Evolutionary conservation across 64 coral and sea anemone genomes (phyloP).

Genomic region (Pachyseris speciosa): DNA sequence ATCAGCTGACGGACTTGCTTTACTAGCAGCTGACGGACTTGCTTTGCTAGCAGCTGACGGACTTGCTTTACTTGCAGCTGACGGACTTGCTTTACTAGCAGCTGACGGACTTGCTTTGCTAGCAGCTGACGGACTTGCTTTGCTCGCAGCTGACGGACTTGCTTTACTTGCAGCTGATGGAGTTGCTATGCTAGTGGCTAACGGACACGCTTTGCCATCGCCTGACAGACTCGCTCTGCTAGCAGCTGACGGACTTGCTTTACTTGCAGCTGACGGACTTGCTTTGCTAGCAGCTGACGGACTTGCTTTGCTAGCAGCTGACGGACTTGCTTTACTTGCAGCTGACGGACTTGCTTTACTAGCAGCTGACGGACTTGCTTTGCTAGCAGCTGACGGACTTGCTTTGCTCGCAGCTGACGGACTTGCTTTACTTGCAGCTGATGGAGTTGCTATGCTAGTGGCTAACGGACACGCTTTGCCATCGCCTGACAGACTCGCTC

Average conservation of each 20-base stretch:
- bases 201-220: not conserved
- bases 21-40: conserved; percentile 10
- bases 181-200: not conserved
- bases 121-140: not conserved
- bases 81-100: not conserved
- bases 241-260: not conserved
- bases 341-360: not conserved
- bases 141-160: not conserved
- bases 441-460: not conserved
- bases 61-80: not conserved
- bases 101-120: conserved; percentile 13
- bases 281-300: not conserved
- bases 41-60: not conserved
- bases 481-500: not conserved
- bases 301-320: not conserved
- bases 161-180: not conserved
- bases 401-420: not conserved
- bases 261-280: not conserved
- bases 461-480: not conserved
- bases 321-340: not conserved
- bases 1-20: not conserved
- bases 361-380: not conserved
- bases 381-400: conserved; percentile 10
- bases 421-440: not conserved
- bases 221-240: not conserved